Base-by-base conservation (phyloP, 2,888 invertebrate species). In the Magallana nippona region DNA sequence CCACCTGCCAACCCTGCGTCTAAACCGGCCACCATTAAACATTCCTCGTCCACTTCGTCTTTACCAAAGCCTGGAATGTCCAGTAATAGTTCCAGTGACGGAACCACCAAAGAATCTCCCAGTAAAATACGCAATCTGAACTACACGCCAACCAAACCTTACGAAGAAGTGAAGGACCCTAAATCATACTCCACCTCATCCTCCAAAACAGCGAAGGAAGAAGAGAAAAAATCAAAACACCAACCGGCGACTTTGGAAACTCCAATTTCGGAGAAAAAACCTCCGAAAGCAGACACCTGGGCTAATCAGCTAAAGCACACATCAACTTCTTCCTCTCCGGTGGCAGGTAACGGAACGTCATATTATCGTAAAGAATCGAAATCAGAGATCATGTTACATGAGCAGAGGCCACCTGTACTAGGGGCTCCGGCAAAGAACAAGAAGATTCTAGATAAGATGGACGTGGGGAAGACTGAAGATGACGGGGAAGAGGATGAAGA, bases 91-190 rank as follows among this genome's bases (percentile, higher is more conserved):
- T 17, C 71, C 27, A 82, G 77, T 55, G 89, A 84, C 22, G 58
- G 86, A 19, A 79, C 82, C 0, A 84, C 88, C 22, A 86, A 88
- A 55, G 88, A 89, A 32, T 83, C 87, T 10, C 84, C 85, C 15
- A 56, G 86, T 1, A 88, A 87, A 83, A 89, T 91, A 10, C 84
- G 91, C 71, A 92, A 92, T 79, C 85, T 90, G 22, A 90, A 91
- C 84, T 92, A 92, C 86, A 91, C 91, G 0, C 91, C 91, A 22
- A 90, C 90, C 10, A 92, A 90, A 82, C 91, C 92, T 32, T 92
- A 92, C 78, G 83, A 84, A 63, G 91, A 91, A 82, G 90, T 91
- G 10, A 89, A 86, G 82, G 86, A 87, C 63, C 86, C 89, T 8
- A 44, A 85, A 17, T 78, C 44, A 44, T 8, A 44, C 44, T 44